phyloP scores from a whole-genome alignment of 2,888 invertebrate species.

The Nomada lathburiana region DNA sequence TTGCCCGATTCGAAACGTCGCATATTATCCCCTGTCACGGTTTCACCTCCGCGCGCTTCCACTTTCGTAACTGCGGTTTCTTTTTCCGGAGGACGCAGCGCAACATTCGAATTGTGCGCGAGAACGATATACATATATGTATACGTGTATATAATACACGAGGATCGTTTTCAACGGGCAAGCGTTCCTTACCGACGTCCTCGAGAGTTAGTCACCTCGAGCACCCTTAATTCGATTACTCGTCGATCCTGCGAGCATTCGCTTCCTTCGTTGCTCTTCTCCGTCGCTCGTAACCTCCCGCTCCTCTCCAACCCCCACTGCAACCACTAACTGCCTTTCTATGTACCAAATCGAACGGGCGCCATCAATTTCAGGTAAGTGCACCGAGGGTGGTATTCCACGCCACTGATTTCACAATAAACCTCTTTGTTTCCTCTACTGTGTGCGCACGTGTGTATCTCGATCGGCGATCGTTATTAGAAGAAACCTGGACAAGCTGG shows the following conservation, averaged over 20 bases:
- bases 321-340: constrained; percentile 57
- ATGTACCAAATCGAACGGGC: constrained; percentile 62
- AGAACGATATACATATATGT: constrained; percentile 9
- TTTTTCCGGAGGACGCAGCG: background rate
- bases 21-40: background rate
- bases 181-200: constrained; percentile 47
- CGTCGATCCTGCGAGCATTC: constrained; percentile 63
- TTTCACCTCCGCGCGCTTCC: background rate
- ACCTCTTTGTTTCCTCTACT: constrained; percentile 47
- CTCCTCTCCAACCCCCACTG: background rate
- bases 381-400: constrained; percentile 40
- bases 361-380: constrained; percentile 63
- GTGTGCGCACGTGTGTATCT: background rate
- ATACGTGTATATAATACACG: constrained; percentile 33
- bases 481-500: background rate
- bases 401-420: constrained; percentile 58
- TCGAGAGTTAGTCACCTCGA: constrained; percentile 60
- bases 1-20: background rate
- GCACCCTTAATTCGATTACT: constrained; percentile 76
- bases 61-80: background rate
- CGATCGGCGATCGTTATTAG: constrained; percentile 24
- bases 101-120: constrained; percentile 24
- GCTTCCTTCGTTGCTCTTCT: constrained; percentile 36
- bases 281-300: constrained; percentile 18
- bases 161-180: constrained; percentile 50